phyloP scores from a whole-genome alignment of 2,888 invertebrate species.

The Epinotia demarniana region DNA sequence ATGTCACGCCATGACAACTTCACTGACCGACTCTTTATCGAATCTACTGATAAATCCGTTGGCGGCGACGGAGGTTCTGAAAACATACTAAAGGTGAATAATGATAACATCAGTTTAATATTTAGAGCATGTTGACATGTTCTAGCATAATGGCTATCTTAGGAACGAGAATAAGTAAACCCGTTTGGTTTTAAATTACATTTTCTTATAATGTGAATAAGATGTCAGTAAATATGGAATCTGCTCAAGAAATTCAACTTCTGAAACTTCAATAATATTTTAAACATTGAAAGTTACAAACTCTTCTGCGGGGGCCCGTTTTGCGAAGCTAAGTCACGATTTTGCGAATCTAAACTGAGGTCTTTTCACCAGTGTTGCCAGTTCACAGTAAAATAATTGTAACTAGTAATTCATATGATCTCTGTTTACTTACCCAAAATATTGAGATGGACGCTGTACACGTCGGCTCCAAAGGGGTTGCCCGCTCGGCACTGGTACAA shows the following conservation, averaged over 20 bases:
- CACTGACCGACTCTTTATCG: constrained; percentile 74
- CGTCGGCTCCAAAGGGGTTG: constrained; percentile 78
- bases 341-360: too few species aligned
- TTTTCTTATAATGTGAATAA: too few species aligned
- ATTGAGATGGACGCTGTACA: constrained; percentile 72
- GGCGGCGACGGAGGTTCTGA: constrained; percentile 79
- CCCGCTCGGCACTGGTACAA: constrained; percentile 80
- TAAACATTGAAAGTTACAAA: not conserved
- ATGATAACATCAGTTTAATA: too few species aligned
- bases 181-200: too few species aligned
- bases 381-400: not conserved
- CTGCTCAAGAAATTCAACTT: too few species aligned
- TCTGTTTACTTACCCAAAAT: constrained; percentile 69
- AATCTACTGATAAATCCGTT: constrained; percentile 76
- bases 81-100: constrained; percentile 18
- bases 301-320: not conserved
- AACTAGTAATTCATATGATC: not conserved
- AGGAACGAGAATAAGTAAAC: too few species aligned
- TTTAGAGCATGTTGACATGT: too few species aligned
- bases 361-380: too few species aligned
- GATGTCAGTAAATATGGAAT: too few species aligned
- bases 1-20: constrained; percentile 78
- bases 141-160: too few species aligned
- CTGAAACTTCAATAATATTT: not conserved
- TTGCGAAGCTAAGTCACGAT: too few species aligned